Evolutionary conservation across 2,888 invertebrate species (phyloP).

Genomic region (Alloplasta piceator): DNA sequence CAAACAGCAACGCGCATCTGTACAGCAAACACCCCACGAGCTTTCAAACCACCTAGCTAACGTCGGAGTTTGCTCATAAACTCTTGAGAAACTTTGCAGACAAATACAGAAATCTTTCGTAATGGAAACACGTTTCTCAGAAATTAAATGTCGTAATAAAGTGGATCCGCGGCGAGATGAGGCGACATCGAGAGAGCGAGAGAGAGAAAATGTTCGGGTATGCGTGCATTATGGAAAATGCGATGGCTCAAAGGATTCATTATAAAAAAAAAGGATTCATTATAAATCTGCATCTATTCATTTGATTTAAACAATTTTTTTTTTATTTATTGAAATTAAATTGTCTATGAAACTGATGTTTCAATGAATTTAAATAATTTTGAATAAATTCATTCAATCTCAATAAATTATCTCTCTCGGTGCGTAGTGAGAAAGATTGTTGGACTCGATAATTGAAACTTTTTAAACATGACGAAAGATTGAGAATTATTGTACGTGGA

Average conservation of each 20-base stretch:
- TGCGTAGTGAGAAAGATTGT: too few relatives aligned
- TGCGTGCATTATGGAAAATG: too few relatives aligned
- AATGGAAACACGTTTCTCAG: constrained; percentile 79
- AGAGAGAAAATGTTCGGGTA: constrained; percentile 15
- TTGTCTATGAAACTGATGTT: too few relatives aligned
- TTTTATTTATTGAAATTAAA: neutral
- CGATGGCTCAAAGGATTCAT: neutral
- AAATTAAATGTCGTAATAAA: constrained; percentile 80
- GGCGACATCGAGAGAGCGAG: constrained; percentile 53
- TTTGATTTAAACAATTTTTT: neutral
- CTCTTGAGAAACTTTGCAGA: constrained; percentile 81
- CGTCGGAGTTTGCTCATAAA: constrained; percentile 79
- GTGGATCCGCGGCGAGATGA: constrained; percentile 65
- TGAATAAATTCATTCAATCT: too few relatives aligned
- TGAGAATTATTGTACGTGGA: too few relatives aligned
- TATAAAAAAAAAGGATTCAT: constrained; percentile 9
- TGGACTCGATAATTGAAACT: too few relatives aligned
- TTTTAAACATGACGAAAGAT: too few relatives aligned
- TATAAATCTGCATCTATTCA: neutral
- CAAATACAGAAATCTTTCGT: constrained; percentile 81
- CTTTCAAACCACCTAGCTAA: constrained; percentile 71
- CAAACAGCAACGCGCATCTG: constrained; percentile 69
- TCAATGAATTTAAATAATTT: too few relatives aligned
- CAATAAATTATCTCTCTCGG: too few relatives aligned
- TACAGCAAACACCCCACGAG: constrained; percentile 49